phyloP scores from a whole-genome alignment of 2,888 invertebrate species.

The Selenia dentaria region DNA sequence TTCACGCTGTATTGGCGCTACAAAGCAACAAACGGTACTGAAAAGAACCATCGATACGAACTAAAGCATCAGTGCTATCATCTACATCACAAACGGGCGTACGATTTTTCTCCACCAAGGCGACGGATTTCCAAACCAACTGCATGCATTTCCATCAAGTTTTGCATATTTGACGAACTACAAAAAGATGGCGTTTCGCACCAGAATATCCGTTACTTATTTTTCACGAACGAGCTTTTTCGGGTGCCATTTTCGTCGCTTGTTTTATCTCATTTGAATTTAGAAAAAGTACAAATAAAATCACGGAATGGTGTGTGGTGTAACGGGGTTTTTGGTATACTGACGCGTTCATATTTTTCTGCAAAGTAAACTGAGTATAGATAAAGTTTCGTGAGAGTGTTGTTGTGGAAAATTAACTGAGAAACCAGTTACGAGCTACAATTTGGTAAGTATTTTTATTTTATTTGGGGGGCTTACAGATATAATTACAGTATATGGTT shows the following conservation, averaged over 20 bases:
- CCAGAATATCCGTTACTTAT: slow-evolving; percentile 43
- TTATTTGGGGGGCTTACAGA: too few species aligned
- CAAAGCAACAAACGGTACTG: slow-evolving; percentile 7
- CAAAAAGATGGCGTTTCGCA: slow-evolving; percentile 47
- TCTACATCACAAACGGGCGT: slow-evolving; percentile 62
- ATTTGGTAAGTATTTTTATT: too few species aligned
- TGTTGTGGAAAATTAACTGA: too few species aligned
- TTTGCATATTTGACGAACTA: slow-evolving; percentile 79
- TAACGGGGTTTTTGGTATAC: slow-evolving; percentile 2
- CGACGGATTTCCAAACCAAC: slow-evolving; percentile 46
- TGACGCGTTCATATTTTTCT: slow-evolving; percentile 1
- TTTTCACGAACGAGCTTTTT: slow-evolving; percentile 35
- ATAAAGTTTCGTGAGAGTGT: too few species aligned
- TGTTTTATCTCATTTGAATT: slow-evolving; percentile 38
- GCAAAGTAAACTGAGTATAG: not conserved
- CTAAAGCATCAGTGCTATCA: slow-evolving; percentile 23
- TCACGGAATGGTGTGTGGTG: not conserved
- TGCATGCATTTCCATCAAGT: slow-evolving; percentile 76
- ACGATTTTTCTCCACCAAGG: slow-evolving; percentile 53
- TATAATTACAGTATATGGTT: too few species aligned
- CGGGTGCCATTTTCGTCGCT: slow-evolving; percentile 31
- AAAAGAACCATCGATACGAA: slow-evolving; percentile 14
- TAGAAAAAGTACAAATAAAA: slow-evolving; percentile 21
- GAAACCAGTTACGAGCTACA: too few species aligned
- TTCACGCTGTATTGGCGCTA: too few species aligned